Evolutionary conservation across 2,888 invertebrate species (phyloP).

Genomic region (Gnatocerus cornutus): DNA sequence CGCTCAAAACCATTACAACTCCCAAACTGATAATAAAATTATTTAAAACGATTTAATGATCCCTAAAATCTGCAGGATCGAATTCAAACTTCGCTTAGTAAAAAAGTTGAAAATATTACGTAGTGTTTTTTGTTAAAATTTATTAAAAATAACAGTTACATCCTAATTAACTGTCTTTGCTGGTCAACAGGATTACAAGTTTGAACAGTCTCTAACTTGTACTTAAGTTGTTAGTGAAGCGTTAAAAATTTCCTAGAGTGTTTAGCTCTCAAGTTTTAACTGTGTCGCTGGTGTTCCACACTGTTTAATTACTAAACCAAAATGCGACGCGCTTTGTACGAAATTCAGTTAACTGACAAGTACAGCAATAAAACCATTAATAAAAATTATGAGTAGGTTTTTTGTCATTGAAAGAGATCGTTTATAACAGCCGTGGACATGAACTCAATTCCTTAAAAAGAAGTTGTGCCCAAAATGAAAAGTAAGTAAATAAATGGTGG

Average conservation of each 20-base stretch:
- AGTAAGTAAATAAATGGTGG: too few species aligned
- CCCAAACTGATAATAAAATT: slow-evolving; percentile 1
- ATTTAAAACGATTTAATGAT: not conserved
- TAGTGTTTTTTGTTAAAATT: slow-evolving; percentile 23
- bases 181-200: slow-evolving; percentile 47
- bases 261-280: slow-evolving; percentile 38
- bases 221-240: slow-evolving; percentile 40
- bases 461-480: too few species aligned
- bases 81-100: too few species aligned
- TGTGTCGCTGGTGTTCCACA: slow-evolving; percentile 23
- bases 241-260: slow-evolving; percentile 38
- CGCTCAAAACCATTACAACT: not conserved
- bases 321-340: slow-evolving; percentile 13
- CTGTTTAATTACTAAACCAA: slow-evolving; percentile 39
- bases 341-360: slow-evolving; percentile 17
- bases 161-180: slow-evolving; percentile 43
- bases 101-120: too few species aligned
- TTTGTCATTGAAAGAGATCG: not conserved
- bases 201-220: slow-evolving; percentile 42
- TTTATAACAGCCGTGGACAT: not conserved
- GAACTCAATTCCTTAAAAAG: not conserved
- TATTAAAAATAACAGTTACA: slow-evolving; percentile 37
- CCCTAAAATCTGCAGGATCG: not conserved
- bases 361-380: slow-evolving; percentile 3
- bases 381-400: slow-evolving; percentile 10